phyloP scores from a whole-genome alignment of 92 coral and sea anemone genomes.

The Epizoanthus fatuus region DNA sequence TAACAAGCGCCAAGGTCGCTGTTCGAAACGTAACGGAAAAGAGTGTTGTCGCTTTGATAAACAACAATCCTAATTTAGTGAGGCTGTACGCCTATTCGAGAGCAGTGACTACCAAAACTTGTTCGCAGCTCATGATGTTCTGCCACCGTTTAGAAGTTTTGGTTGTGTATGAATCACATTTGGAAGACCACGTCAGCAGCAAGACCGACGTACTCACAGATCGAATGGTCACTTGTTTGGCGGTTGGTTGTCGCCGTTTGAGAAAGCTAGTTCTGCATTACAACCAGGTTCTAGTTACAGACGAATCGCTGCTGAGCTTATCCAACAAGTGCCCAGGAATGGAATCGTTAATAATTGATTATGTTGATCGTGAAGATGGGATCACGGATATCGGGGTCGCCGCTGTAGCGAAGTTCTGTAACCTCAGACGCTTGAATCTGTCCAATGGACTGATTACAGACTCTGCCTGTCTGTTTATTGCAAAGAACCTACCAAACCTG shows the following conservation, averaged over 20 bases:
- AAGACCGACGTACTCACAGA: slow-evolving; percentile 80
- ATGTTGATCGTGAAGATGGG: slow-evolving; percentile 87
- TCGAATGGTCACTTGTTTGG: slow-evolving; percentile 85
- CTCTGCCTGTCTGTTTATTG: slow-evolving; percentile 82
- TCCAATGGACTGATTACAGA: slow-evolving; percentile 95
- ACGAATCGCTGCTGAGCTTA: slow-evolving; percentile 74
- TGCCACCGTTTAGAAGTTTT: slow-evolving; percentile 85
- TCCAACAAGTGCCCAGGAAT: slow-evolving; percentile 88
- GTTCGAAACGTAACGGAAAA: slow-evolving; percentile 87
- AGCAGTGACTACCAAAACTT: slow-evolving; percentile 91
- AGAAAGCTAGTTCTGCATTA: slow-evolving; percentile 83
- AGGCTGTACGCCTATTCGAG: slow-evolving; percentile 88
- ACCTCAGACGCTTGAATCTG: slow-evolving; percentile 87
- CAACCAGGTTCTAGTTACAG: slow-evolving; percentile 91
- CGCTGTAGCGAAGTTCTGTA: slow-evolving; percentile 88
- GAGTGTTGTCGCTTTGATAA: slow-evolving; percentile 83
- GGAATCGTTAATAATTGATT: slow-evolving; percentile 91
- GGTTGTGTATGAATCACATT: slow-evolving; percentile 89
- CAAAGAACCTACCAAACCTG: slow-evolving; percentile 78
- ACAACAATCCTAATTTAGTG: slow-evolving; percentile 77
- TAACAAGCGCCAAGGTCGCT: slow-evolving; percentile 82
- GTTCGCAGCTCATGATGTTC: slow-evolving; percentile 63
- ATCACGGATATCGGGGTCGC: slow-evolving; percentile 92
- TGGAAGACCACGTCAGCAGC: slow-evolving; percentile 83
- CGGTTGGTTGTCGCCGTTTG: slow-evolving; percentile 84